Evolutionary conservation across 2,113 vertebrate species (phyloP), one percentile per base, ranked within the genome.

Genomic region (Melanocharis versteri): DNA sequence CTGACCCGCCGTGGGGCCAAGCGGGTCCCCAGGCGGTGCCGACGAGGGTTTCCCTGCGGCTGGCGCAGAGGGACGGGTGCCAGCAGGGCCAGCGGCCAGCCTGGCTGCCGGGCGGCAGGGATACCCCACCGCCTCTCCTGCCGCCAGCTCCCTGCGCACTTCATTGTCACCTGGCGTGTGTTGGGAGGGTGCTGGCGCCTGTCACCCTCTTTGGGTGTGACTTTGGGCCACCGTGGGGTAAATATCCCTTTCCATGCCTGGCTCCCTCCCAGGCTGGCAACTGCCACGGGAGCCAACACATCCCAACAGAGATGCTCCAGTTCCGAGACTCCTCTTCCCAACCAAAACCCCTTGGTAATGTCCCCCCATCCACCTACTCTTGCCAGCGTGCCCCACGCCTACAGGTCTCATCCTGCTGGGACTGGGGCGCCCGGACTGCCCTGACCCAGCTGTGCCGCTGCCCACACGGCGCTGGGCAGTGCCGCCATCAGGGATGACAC

Each of bases 161-260:
- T 53, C 26, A 2, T 17, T 1, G 1, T 44, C 78, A 78, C 22
- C n/a, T 2, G 1, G n/a, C 0, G 0, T 24, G n/a, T 0, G 8
- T 5, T 19, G 3, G 1, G 44, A 44, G 16, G n/a, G n/a, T 71
- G 53, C 89, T 7, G 30, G 33, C 1, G 13, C 28, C 56, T 5
- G 30, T 61, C 51, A 57, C 61, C 42, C 21, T 60, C 18, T 42
- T 22, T 21, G 31, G 8, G 13, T 54, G 68, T 68, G 22, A 77
- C 62, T 56, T 54, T 13, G 45, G 23, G 48, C 48, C 54, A 47
- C 64, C 0, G 0, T 3, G 35, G 28, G 20, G 9, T 27, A 26
- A 70, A 39, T 2, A 21, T 48, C 62, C 39, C 42, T 71, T 42
- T 37, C 21, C 2, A 4, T 1, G 4, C n/a, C 87, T 39, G 30